These are phyloP conservation scores for Watsonalla cultraria DNA, from an alignment of 2,888 invertebrate species.

Conservation along the genomic window DNA sequence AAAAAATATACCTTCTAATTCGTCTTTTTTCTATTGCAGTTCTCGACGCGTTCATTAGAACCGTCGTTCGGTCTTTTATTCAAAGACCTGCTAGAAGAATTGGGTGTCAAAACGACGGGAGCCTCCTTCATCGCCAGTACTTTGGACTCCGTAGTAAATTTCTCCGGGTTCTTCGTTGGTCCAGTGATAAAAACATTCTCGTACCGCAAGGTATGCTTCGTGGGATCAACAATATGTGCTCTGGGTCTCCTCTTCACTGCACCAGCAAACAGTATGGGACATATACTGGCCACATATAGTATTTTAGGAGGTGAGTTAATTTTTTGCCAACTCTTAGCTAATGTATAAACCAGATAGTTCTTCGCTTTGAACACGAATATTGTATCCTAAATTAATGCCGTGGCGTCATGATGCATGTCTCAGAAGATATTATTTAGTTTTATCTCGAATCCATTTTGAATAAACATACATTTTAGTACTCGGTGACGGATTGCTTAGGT, in stretches of 20 bases:
- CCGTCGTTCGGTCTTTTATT: slow-evolving; percentile 90
- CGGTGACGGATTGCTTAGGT: too few relatives aligned
- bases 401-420: too few relatives aligned
- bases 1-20: neutral
- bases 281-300: slow-evolving; percentile 85
- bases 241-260: slow-evolving; percentile 83
- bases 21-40: slow-evolving; percentile 67
- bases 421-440: too few relatives aligned
- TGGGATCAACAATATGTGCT: slow-evolving; percentile 82
- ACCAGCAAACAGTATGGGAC: slow-evolving; percentile 84
- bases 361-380: too few relatives aligned
- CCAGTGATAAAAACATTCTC: slow-evolving; percentile 87
- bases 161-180: slow-evolving; percentile 87
- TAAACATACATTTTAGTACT: too few relatives aligned
- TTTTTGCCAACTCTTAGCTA: neutral
- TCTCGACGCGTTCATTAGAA: slow-evolving; percentile 88
- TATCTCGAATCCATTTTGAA: too few relatives aligned
- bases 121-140: slow-evolving; percentile 87
- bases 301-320: slow-evolving; percentile 83
- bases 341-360: too few relatives aligned
- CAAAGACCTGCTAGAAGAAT: slow-evolving; percentile 83
- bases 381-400: too few relatives aligned
- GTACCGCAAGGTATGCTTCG: slow-evolving; percentile 83
- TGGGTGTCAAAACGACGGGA: slow-evolving; percentile 86
- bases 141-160: slow-evolving; percentile 87